A percentile compares a stretch with the other conserved stretches of the same genome.
Evolutionary conservation across 2,888 invertebrate species (phyloP).

Genomic region (Morinoia aosen): DNA sequence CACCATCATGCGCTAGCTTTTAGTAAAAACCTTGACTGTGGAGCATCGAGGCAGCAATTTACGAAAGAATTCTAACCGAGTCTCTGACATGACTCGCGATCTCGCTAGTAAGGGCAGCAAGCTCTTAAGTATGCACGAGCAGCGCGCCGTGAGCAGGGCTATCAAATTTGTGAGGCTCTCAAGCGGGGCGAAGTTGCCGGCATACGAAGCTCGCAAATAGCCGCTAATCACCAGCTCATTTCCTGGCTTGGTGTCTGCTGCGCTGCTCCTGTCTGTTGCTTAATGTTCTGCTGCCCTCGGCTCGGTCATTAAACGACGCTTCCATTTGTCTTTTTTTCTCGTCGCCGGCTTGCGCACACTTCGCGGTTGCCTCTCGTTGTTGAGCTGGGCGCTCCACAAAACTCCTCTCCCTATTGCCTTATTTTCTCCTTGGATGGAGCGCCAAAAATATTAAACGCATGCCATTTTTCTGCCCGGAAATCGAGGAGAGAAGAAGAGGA

Average conservation of each 20-base stretch:
- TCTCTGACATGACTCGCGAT: slow-evolving; percentile 29
- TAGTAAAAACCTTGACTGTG: slow-evolving; percentile 4
- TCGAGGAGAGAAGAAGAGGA: background rate
- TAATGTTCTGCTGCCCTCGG: slow-evolving; percentile 47
- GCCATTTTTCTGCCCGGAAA: slow-evolving; percentile 1
- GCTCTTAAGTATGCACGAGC: slow-evolving; percentile 47
- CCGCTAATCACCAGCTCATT: slow-evolving; percentile 51
- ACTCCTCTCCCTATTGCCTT: slow-evolving; percentile 17
- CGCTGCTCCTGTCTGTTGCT: slow-evolving; percentile 16
- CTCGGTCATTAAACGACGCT: slow-evolving; percentile 38
- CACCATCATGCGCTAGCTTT: slow-evolving; percentile 1
- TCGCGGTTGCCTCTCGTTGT: slow-evolving; percentile 12
- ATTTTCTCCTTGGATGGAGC: slow-evolving; percentile 3
- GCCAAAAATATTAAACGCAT: slow-evolving; percentile 12
- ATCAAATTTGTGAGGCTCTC: slow-evolving; percentile 45
- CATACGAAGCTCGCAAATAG: slow-evolving; percentile 49
- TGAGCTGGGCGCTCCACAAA: background rate
- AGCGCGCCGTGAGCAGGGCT: slow-evolving; percentile 21
- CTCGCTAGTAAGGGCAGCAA: slow-evolving; percentile 15
- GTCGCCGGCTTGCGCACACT: slow-evolving; percentile 24
- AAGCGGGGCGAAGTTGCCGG: slow-evolving; percentile 33
- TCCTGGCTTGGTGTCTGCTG: slow-evolving; percentile 42
- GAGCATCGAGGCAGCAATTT: slow-evolving; percentile 26
- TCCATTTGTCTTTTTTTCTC: slow-evolving; percentile 4
- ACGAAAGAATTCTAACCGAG: slow-evolving; percentile 26